Evolutionary conservation across 2,797 vertebrate species (phyloP).

Genomic region (Coreius guichenoti): DNA sequence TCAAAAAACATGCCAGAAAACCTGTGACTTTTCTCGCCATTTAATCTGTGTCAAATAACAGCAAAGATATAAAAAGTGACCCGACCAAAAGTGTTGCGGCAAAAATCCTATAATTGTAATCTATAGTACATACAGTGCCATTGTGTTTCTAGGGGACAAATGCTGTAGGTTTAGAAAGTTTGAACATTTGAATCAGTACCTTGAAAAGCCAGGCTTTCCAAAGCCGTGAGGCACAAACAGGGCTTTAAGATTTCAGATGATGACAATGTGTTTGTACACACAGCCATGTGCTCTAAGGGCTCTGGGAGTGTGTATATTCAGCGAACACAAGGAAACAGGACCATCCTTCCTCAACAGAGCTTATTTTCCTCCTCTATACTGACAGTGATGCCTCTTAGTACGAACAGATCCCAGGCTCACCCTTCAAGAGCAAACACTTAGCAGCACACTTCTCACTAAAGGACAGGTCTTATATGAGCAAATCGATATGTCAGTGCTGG

Average conservation of each 20-base stretch:
- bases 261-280: constrained; percentile 24
- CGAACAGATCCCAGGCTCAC: constrained; percentile 23
- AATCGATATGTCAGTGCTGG: constrained; percentile 30
- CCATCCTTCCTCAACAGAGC: constrained; percentile 21
- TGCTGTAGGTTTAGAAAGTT: constrained; percentile 1
- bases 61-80: not conserved
- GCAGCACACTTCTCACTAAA: constrained; percentile 28
- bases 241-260: not conserved
- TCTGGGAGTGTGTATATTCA: constrained; percentile 13
- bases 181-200: constrained; percentile 4
- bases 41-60: constrained; percentile 14
- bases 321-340: constrained; percentile 22
- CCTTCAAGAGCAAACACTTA: constrained; percentile 42
- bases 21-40: not conserved
- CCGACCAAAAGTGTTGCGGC: not conserved
- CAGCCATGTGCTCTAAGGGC: constrained; percentile 26
- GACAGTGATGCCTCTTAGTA: constrained; percentile 29
- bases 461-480: constrained; percentile 27
- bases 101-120: constrained; percentile 12
- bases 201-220: not conserved
- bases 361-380: constrained; percentile 13
- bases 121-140: not conserved
- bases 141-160: constrained; percentile 1
- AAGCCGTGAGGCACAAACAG: not conserved
- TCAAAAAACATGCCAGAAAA: constrained; percentile 13